These are phyloP conservation scores for Busseola fusca DNA, from an alignment of 2,888 invertebrate species.

Conservation along the genomic window DNA sequence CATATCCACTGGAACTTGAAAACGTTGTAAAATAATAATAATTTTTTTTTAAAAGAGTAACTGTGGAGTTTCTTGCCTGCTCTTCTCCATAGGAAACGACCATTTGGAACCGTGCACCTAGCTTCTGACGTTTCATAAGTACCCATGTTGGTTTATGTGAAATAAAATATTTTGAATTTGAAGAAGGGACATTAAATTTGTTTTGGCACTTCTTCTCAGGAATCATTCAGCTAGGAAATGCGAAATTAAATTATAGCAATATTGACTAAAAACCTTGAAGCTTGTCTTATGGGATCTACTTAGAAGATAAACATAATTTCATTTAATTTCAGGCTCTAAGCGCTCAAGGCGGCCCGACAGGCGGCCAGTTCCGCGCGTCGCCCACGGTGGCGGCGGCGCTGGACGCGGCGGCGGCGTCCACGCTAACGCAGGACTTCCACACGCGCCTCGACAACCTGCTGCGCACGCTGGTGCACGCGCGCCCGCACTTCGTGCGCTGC, in stretches of 20 bases:
- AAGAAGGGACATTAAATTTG: not conserved
- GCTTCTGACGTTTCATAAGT: too few relatives aligned
- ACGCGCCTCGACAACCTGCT: conserved; percentile 97
- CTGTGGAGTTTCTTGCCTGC: too few relatives aligned
- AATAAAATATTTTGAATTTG: too few relatives aligned
- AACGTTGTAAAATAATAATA: too few relatives aligned
- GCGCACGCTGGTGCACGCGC: conserved; percentile 96
- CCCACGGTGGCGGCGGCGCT: conserved; percentile 94
- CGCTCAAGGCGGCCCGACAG: conserved; percentile 89
- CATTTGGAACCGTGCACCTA: too few relatives aligned
- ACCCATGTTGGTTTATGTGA: too few relatives aligned
- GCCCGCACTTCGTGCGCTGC: conserved; percentile 98
- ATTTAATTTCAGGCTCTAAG: conserved; percentile 78
- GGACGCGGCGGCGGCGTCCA: conserved; percentile 95
- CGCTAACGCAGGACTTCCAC: conserved; percentile 98
- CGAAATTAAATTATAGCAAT: not conserved
- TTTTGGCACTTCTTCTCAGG: not conserved
- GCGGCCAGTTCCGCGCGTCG: conserved; percentile 94
- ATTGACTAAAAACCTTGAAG: not conserved
- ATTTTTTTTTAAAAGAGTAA: too few relatives aligned
- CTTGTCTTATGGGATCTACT: not conserved
- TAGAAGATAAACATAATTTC: not conserved
- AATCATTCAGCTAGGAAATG: not conserved
- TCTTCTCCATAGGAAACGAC: too few relatives aligned
- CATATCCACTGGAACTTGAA: too few relatives aligned